phyloP scores from a whole-genome alignment of 2,797 vertebrate species.

The Furcifer pardalis region DNA sequence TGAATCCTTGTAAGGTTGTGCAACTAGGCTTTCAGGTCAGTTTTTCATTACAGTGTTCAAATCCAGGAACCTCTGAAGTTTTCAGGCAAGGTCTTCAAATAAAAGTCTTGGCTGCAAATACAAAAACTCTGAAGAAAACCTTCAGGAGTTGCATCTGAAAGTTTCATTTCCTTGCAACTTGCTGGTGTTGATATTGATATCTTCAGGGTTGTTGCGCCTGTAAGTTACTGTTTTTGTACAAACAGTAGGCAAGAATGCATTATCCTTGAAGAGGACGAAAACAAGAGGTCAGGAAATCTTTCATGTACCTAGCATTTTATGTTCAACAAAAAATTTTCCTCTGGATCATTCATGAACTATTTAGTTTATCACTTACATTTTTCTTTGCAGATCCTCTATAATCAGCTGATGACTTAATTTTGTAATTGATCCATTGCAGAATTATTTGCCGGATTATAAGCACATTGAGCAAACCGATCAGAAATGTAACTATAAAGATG shows the following conservation, averaged over 20 bases:
- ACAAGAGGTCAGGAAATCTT: constrained; percentile 53
- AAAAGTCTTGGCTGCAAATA: constrained; percentile 34
- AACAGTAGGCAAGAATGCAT: constrained; percentile 86
- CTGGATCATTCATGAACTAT: constrained; percentile 39
- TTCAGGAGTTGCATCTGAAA: constrained; percentile 81
- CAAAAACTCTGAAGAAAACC: constrained; percentile 55
- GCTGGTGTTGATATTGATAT: constrained; percentile 88
- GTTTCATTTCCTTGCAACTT: constrained; percentile 86
- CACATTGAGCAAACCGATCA: constrained; percentile 90
- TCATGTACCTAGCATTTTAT: constrained; percentile 38
- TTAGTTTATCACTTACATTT: constrained; percentile 80
- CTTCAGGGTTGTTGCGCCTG: constrained; percentile 88
- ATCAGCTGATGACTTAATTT: constrained; percentile 75
- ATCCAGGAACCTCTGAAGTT: constrained; percentile 40
- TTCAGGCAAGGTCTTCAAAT: constrained; percentile 61
- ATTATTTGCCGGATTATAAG: constrained; percentile 87
- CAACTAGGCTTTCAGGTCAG: constrained; percentile 64
- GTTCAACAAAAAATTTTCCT: constrained; percentile 51
- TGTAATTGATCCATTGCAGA: constrained; percentile 78
- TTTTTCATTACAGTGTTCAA: constrained; percentile 64
- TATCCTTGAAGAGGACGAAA: constrained; percentile 83
- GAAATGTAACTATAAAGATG: constrained; percentile 90
- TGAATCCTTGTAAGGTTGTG: constrained; percentile 64
- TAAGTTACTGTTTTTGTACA: constrained; percentile 94
- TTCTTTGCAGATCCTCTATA: constrained; percentile 79